phyloP scores from a whole-genome alignment of 2,797 vertebrate genomes.

The Nannoperca obscura region DNA sequence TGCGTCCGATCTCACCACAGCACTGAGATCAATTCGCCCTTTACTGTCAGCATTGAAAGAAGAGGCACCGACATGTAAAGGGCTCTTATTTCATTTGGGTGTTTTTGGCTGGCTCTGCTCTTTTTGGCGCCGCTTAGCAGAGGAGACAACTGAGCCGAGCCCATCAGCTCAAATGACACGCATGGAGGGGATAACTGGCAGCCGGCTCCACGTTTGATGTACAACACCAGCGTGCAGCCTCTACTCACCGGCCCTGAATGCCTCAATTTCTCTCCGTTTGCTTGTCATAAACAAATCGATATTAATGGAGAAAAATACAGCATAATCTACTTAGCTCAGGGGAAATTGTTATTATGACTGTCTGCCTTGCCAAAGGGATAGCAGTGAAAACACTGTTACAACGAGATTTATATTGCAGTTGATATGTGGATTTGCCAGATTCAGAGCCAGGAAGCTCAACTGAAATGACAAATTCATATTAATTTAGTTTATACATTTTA shows the following conservation, averaged over 20 bases:
- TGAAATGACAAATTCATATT: constrained; percentile 2
- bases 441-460: background rate
- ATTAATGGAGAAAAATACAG: constrained; percentile 48
- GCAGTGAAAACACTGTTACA: constrained; percentile 43
- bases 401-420: constrained; percentile 6
- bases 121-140: constrained; percentile 37
- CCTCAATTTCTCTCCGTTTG: constrained; percentile 55
- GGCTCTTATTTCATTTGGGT: constrained; percentile 61
- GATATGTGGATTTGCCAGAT: background rate
- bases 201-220: constrained; percentile 61
- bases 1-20: constrained; percentile 32
- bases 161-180: constrained; percentile 74
- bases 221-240: constrained; percentile 48
- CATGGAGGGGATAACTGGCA: constrained; percentile 62
- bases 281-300: constrained; percentile 69
- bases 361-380: constrained; percentile 2
- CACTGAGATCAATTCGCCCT: constrained; percentile 50
- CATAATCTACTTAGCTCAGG: constrained; percentile 54
- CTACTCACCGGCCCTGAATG: constrained; percentile 54
- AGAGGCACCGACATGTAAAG: constrained; percentile 39
- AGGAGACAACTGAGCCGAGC: constrained; percentile 58
- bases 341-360: constrained; percentile 52
- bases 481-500: background rate
- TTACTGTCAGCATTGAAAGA: constrained; percentile 48
- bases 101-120: constrained; percentile 44